phyloP scores from a whole-genome alignment of 1,140 invertebrate species.

The Eumeta japonica region DNA sequence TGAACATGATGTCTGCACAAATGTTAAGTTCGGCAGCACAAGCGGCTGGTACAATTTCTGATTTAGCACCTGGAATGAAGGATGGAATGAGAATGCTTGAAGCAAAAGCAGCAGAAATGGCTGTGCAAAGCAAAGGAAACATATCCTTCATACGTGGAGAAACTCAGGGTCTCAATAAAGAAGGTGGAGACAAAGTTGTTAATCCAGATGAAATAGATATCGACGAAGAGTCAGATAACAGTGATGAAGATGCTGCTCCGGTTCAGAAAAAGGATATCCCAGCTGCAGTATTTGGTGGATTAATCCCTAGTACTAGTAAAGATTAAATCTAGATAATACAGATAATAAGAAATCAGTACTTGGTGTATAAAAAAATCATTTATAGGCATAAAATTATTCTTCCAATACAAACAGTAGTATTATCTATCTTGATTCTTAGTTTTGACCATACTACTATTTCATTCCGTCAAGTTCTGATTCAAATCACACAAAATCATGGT shows the following conservation, averaged over 20 bases:
- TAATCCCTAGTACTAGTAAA: slow-evolving; percentile 49
- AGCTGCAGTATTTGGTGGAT: slow-evolving; percentile 81
- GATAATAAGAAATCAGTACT: not conserved
- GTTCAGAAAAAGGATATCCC: slow-evolving; percentile 81
- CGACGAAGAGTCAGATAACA: slow-evolving; percentile 76
- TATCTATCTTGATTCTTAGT: not conserved
- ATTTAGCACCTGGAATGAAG: slow-evolving; percentile 68
- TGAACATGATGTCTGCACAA: slow-evolving; percentile 97
- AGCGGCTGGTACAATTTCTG: slow-evolving; percentile 64
- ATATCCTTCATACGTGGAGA: slow-evolving; percentile 85
- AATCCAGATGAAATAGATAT: slow-evolving; percentile 96
- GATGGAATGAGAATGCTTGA: slow-evolving; percentile 88
- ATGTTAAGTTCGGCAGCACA: slow-evolving; percentile 79
- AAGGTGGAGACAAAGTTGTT: slow-evolving; percentile 67
- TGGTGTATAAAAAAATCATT: not conserved
- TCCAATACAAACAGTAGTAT: not conserved
- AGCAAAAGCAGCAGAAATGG: slow-evolving; percentile 73
- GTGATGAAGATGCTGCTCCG: slow-evolving; percentile 68
- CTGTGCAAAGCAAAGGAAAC: slow-evolving; percentile 59
- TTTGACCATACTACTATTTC: too few species aligned
- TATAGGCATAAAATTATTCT: not conserved
- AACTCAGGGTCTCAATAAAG: slow-evolving; percentile 74
- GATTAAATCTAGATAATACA: not conserved
- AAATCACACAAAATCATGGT: too few species aligned
- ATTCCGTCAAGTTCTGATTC: too few species aligned